These are phyloP conservation scores for Empidonax alnorum DNA, from an alignment of 2,113 vertebrate genomes.

Conservation along the genomic window DNA sequence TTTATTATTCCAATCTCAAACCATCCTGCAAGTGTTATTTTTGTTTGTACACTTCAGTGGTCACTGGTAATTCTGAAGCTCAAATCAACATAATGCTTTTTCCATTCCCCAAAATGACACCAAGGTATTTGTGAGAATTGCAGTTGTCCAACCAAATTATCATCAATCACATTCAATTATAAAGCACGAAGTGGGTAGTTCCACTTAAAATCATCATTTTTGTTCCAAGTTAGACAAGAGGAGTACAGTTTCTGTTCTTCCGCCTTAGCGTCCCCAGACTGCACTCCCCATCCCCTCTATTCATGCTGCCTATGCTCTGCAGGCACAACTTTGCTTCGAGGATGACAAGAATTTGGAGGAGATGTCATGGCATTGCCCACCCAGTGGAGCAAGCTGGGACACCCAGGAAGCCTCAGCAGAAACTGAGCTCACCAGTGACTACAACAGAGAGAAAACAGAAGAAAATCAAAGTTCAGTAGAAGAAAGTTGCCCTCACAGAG, in stretches of 20 bases:
- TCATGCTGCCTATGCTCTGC: neutral
- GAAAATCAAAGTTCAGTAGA: neutral
- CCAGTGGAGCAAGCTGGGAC: neutral
- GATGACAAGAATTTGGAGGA: neutral
- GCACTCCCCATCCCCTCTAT: neutral
- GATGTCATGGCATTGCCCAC: neutral
- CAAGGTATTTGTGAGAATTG: slow-evolving; percentile 1
- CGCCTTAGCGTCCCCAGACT: neutral
- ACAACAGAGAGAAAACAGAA: neutral
- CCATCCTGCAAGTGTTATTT: neutral
- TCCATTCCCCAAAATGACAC: slow-evolving; percentile 6
- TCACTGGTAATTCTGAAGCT: slow-evolving; percentile 1
- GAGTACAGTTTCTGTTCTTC: neutral
- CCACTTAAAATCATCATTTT: neutral
- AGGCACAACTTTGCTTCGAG: neutral
- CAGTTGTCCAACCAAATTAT: slow-evolving; percentile 14
- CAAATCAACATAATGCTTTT: neutral
- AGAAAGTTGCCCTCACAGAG: neutral
- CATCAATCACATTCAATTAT: slow-evolving; percentile 5
- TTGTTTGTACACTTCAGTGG: slow-evolving; percentile 1
- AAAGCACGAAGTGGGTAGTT: neutral
- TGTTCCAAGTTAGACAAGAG: neutral
- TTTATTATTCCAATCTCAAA: neutral
- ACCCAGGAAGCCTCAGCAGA: neutral
- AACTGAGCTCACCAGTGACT: neutral